phyloP scores from a whole-genome alignment of 2,113 vertebrate species.

The Cheirogaleus medius region DNA sequence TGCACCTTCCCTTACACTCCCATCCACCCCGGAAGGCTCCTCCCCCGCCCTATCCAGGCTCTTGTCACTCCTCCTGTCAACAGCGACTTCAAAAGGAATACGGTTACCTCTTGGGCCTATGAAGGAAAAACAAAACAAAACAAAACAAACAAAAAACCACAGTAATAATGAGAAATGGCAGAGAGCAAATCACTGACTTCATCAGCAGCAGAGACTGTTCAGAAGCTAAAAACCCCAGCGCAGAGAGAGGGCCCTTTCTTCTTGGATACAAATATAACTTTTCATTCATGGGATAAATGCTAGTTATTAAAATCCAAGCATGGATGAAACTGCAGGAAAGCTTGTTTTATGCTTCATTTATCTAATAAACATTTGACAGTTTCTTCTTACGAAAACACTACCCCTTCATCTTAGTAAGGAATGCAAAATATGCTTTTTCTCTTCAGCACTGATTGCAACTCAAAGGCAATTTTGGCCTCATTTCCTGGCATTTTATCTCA shows the following conservation, averaged over 20 bases:
- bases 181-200: background rate
- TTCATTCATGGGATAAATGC: slow-evolving; percentile 60
- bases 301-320: slow-evolving; percentile 66
- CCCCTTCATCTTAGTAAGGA: slow-evolving; percentile 37
- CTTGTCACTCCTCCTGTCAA: background rate
- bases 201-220: background rate
- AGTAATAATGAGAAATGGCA: background rate
- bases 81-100: background rate
- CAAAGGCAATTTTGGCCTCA: slow-evolving; percentile 38
- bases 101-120: background rate
- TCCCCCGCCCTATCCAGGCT: background rate
- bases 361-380: slow-evolving; percentile 65
- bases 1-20: fast-evolving
- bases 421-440: slow-evolving; percentile 55
- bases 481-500: slow-evolving; percentile 40
- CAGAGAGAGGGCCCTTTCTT: slow-evolving; percentile 16
- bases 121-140: too few relatives aligned
- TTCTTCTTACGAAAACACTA: slow-evolving; percentile 51
- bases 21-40: fast-evolving
- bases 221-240: background rate
- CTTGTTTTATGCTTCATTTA: slow-evolving; percentile 73
- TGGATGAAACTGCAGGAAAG: slow-evolving; percentile 55
- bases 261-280: slow-evolving; percentile 55
- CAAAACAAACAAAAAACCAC: background rate
- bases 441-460: slow-evolving; percentile 2